These are phyloP conservation scores for Lepidurus apus DNA, from an alignment of 1,140 invertebrate genomes.

Conservation along the genomic window DNA sequence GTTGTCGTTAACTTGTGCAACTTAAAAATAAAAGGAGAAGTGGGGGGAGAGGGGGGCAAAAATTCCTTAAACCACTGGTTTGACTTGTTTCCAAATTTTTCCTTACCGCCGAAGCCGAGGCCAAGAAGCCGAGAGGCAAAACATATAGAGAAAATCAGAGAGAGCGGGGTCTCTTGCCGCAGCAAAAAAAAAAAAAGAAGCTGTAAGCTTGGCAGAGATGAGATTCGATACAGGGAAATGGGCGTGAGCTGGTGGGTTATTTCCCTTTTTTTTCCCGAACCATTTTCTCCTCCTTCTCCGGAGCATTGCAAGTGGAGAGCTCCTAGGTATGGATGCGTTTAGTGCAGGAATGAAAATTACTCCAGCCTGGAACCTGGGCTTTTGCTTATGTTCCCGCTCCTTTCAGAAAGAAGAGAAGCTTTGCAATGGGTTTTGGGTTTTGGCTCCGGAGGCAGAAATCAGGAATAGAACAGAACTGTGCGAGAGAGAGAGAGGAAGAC, in stretches of 20 bases:
- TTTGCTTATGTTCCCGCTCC: background rate
- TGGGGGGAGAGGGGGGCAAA: background rate
- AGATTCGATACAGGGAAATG: too few species aligned
- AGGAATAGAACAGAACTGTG: slow-evolving; percentile 5
- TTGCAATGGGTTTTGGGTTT: background rate
- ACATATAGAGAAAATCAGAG: background rate
- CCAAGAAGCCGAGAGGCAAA: background rate
- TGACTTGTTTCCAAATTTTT: background rate
- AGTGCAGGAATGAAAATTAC: slow-evolving; percentile 12
- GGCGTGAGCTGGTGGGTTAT: too few species aligned
- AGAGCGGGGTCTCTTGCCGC: too few species aligned
- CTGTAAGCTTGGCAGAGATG: too few species aligned
- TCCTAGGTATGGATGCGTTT: background rate
- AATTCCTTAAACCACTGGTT: background rate
- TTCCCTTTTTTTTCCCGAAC: background rate
- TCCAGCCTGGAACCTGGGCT: background rate
- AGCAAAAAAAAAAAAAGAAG: too few species aligned
- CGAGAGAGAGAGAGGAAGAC: background rate
- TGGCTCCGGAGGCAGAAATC: slow-evolving; percentile 20
- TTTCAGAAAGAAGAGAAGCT: background rate
- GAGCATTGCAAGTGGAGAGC: background rate
- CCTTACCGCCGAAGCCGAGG: background rate
- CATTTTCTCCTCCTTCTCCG: background rate
- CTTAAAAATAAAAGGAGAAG: background rate
- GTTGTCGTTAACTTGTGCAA: too few species aligned